Base-by-base conservation (phyloP, 2,888 invertebrate species). In the Erebia palarica region DNA sequence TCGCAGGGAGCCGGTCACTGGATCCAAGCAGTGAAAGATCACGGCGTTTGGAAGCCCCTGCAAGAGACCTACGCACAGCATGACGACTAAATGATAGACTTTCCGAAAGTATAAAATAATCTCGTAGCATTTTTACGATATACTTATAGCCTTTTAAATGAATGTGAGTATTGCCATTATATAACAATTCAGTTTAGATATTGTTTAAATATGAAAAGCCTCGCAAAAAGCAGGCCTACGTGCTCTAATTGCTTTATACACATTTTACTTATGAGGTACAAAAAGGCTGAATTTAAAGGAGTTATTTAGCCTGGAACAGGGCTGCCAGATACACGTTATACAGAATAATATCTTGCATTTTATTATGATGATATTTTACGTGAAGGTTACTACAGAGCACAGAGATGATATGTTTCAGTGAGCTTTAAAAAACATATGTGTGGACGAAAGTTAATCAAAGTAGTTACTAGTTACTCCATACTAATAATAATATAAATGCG, bases 251-350 rank as follows among this genome's bases (percentile, higher is more conserved):
- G 51, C 55, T 57, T 61, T 65, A 68, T 68, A 11, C 68, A 71
- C 57, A 58, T 67, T 67, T 58, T 58, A 44, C 63, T 49, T 36
- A 36, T 36, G 27, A 27, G 58, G 55, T 65, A 60, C 16, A 66
- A 66, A 66, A 70, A 70, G 49, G 44, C 47, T 44, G 58, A 70
- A 70, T 59, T 68, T 68, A 61, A 65, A 70, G n/a, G 64, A 71
- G 16, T 49, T 27, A 51, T 51, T 68, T 21, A 65, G 60, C 14
- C 44, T 11, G 44, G 18, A 18, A 11, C 18, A 47, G 44, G 61
- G 61, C 44, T 61, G 13, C 44, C 61, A 60, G 60, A n/a, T 53
- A 16, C 8, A 16, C 2, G 53, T 16, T 27, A 27, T 4, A 36
- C 4, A 14, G 49, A 51, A 51, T 0, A 13, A 51, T 14, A 5